Conservation (phyloP, 2,797 vertebrate species). For the Mareca penelope region DNA sequence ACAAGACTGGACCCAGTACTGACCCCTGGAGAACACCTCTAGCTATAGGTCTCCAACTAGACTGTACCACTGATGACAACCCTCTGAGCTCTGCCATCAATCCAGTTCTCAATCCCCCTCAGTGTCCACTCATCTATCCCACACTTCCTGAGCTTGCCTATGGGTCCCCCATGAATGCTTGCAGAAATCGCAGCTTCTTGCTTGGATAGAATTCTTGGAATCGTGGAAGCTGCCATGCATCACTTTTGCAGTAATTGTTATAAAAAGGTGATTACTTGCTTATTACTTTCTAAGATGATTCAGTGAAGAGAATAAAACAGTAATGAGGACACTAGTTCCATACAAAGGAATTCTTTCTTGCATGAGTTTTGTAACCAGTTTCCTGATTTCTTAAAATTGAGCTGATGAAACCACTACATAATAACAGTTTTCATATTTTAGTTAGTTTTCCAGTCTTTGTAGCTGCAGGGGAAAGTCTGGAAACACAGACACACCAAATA, state of each 20-base stretch:
- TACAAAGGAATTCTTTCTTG: neutral
- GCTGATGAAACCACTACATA: neutral
- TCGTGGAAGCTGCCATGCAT: neutral
- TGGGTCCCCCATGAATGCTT: neutral
- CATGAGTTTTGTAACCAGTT: neutral
- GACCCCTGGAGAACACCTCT: too few species aligned
- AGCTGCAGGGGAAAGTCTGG: neutral
- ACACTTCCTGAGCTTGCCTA: too few species aligned
- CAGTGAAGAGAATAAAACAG: neutral
- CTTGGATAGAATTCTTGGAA: neutral
- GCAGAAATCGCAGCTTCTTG: neutral
- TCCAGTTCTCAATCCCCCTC: too few species aligned
- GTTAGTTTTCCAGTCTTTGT: neutral
- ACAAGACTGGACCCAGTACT: too few species aligned
- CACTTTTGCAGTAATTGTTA: neutral
- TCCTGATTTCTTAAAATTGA: slow-evolving; percentile 17
- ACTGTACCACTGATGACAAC: too few species aligned
- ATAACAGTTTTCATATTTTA: neutral
- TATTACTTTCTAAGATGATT: neutral
- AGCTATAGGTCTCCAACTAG: too few species aligned
- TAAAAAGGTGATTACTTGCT: neutral
- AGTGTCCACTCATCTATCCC: too few species aligned
- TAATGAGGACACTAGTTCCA: neutral
- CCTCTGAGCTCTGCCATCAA: too few species aligned
- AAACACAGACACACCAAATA: neutral